phyloP scores from a whole-genome alignment of 2,888 invertebrate species.

The Lepidocyrtinus sp. region DNA sequence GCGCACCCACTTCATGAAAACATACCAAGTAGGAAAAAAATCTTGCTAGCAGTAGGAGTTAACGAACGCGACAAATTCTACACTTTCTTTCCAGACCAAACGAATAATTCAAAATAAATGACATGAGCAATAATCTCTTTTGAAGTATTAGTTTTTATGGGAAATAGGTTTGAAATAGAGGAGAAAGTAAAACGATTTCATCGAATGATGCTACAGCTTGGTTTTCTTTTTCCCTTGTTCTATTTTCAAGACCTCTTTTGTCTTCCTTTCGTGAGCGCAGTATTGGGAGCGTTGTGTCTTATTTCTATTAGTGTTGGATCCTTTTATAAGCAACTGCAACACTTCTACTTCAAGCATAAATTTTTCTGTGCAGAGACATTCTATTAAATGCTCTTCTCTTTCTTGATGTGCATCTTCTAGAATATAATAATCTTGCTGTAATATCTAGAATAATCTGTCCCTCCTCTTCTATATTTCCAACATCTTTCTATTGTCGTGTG shows the following conservation, averaged over 20 bases:
- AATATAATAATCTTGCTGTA: background rate
- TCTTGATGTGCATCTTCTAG: background rate
- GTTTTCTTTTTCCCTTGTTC: constrained; percentile 62
- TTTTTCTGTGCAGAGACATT: background rate
- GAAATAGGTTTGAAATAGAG: constrained; percentile 60
- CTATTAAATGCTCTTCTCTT: constrained; percentile 2
- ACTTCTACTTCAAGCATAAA: background rate
- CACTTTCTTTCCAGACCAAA: too few species aligned
- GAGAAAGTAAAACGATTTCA: constrained; percentile 12
- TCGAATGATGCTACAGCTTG: constrained; percentile 57
- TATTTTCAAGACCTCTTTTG: constrained; percentile 44
- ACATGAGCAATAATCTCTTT: constrained; percentile 21
- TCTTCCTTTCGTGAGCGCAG: constrained; percentile 14
- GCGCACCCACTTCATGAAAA: too few species aligned
- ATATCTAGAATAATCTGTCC: constrained; percentile 4
- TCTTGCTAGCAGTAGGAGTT: too few species aligned
- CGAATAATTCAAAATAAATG: background rate
- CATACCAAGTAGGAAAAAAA: too few species aligned
- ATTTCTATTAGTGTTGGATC: constrained; percentile 18
- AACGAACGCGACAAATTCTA: too few species aligned
- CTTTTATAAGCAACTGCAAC: constrained; percentile 25
- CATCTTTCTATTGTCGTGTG: background rate
- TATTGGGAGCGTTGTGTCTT: constrained; percentile 30
- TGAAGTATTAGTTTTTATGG: constrained; percentile 60
- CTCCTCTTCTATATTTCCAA: constrained; percentile 13